Percentiles rank a stretch among this genome's conserved stretches.
These are phyloP conservation scores for Drosophila seguyi DNA, from an alignment of 1,140 invertebrate species.

Conservation along the genomic window DNA sequence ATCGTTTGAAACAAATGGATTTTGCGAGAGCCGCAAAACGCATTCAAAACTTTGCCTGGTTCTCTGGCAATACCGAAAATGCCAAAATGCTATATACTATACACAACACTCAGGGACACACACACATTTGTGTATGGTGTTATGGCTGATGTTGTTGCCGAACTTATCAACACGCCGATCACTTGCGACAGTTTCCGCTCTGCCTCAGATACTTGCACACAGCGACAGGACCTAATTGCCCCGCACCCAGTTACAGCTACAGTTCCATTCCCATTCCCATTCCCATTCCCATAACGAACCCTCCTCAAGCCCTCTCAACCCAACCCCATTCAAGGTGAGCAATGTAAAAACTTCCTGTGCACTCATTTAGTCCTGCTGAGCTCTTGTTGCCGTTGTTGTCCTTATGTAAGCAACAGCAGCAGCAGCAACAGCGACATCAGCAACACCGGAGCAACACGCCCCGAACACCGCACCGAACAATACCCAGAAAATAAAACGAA, in stretches of 20 bases:
- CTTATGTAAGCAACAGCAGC: slow-evolving; percentile 58
- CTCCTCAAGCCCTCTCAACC: slow-evolving; percentile 13
- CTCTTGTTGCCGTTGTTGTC: slow-evolving; percentile 38
- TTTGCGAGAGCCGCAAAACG: slow-evolving; percentile 53
- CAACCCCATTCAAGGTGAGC: slow-evolving; percentile 70
- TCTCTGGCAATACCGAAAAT: slow-evolving; percentile 40
- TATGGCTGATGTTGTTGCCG: slow-evolving; percentile 52
- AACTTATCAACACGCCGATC: slow-evolving; percentile 81
- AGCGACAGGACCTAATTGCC: slow-evolving; percentile 70
- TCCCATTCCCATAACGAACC: slow-evolving; percentile 14
- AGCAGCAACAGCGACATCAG: slow-evolving; percentile 37
- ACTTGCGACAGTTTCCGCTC: slow-evolving; percentile 80
- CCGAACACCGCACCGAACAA: slow-evolving; percentile 52
- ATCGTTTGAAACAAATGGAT: slow-evolving; percentile 57
- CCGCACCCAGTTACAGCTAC: slow-evolving; percentile 59
- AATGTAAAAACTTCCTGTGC: slow-evolving; percentile 81
- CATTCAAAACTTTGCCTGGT: slow-evolving; percentile 55
- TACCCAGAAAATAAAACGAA: slow-evolving; percentile 46
- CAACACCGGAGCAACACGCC: slow-evolving; percentile 49
- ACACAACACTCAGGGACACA: slow-evolving; percentile 6
- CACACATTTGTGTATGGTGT: slow-evolving; percentile 22
- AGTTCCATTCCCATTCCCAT: slow-evolving; percentile 24
- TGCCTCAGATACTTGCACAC: slow-evolving; percentile 53
- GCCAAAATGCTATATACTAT: slow-evolving; percentile 47
- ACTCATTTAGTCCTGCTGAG: slow-evolving; percentile 73